Conservation (phyloP, 2,797 vertebrate genomes). For the Spinus pinus region DNA sequence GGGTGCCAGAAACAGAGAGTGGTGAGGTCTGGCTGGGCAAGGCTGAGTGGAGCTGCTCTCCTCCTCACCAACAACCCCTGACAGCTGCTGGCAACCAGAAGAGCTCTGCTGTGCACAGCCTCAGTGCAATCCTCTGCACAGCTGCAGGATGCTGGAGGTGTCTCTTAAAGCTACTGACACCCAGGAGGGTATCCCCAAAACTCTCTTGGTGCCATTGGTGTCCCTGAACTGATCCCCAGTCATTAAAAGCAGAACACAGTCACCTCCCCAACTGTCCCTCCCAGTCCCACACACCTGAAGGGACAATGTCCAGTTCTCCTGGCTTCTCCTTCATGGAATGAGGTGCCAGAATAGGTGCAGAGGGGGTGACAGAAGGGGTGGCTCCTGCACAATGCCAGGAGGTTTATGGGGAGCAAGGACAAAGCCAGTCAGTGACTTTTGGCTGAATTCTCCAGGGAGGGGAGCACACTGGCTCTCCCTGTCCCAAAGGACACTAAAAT, state of each 20-base stretch:
- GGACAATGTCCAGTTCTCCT: background rate
- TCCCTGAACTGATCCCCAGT: background rate
- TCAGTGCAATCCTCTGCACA: background rate
- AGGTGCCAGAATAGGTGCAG: background rate
- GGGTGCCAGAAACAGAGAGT: background rate
- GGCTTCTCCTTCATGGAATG: fast-evolving
- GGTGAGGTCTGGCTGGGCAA: background rate
- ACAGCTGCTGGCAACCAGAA: background rate
- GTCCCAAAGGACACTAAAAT: background rate
- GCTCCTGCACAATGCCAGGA: background rate
- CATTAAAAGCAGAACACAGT: background rate
- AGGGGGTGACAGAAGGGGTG: background rate
- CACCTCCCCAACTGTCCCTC: background rate
- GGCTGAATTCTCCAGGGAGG: background rate
- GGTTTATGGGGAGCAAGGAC: background rate
- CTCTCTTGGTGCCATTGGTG: background rate
- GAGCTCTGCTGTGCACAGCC: background rate
- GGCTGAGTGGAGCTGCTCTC: background rate
- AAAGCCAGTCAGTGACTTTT: background rate
- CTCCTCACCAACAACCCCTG: background rate
- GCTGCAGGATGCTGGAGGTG: background rate
- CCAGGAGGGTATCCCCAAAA: fast-evolving
- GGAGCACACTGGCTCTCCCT: background rate
- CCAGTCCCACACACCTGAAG: background rate
- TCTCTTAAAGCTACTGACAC: background rate